These are phyloP conservation scores for Serilophus lunatus DNA, from an alignment of 2,113 vertebrate genomes.

Conservation along the genomic window DNA sequence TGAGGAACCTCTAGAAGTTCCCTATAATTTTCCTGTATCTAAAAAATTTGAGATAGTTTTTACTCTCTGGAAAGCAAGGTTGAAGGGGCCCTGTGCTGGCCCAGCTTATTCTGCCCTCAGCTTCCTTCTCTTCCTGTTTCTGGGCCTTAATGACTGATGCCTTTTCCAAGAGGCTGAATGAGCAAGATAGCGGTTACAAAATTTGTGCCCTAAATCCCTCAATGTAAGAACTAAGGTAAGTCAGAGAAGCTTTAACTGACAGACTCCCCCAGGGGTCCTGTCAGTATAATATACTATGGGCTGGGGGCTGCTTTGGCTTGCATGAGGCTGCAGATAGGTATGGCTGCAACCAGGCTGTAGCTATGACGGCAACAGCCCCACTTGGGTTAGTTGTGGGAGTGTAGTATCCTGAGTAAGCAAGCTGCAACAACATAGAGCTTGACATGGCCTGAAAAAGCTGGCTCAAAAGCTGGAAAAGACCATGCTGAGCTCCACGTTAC, in stretches of 20 bases:
- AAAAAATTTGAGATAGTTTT: not conserved
- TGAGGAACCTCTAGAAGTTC: not conserved
- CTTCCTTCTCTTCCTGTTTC: not conserved
- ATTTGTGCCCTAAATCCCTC: not conserved
- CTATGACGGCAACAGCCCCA: accelerated
- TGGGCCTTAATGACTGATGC: accelerated
- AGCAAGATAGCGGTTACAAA: not conserved
- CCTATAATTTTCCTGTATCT: not conserved
- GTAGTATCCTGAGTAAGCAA: not conserved
- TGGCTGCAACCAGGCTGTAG: not conserved
- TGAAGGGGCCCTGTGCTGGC: not conserved
- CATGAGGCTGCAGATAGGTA: accelerated
- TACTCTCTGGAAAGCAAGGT: accelerated
- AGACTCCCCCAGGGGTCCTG: not conserved
- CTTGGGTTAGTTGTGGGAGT: not conserved
- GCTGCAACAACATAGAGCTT: not conserved
- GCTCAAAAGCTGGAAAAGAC: not conserved
- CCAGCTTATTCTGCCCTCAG: not conserved
- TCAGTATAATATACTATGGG: accelerated
- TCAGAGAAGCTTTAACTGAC: not conserved
- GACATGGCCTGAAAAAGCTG: not conserved
- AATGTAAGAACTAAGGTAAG: not conserved
- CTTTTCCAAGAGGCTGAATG: not conserved
- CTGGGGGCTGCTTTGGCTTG: not conserved
- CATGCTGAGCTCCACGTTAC: not conserved